Evolutionary conservation across 2,888 invertebrate genomes (phyloP), one percentile per base, ranked within the genome.

Genomic region (Sclerodermus sp.): DNA sequence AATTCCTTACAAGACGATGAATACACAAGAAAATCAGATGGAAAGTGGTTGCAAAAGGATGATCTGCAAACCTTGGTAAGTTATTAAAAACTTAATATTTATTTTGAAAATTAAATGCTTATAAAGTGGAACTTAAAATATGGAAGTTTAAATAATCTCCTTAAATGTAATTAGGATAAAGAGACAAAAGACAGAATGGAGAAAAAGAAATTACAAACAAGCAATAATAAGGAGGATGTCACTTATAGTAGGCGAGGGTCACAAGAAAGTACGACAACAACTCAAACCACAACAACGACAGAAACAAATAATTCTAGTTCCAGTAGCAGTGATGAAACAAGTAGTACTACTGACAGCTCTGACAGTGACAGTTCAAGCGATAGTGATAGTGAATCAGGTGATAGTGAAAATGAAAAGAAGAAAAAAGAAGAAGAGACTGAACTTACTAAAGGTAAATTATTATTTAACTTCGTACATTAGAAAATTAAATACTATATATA

Each of bases 301-400:
- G 75, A 78, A 34, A 79, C 78, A 1, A 79, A 77, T 55, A 77
- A 77, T 53, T 77, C 78, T 4, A 76, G 77, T 54, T 78, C 78
- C 1, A 77, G 74, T 37, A 77, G 76, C 43, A 77, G 79, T 39
- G 80, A 79, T 47, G 79, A 81, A 42, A 79, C 80, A 0, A 84
- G 84, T 30, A 85, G 84, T 60, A 84, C 84, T 8, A 83, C 82
- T 58, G 83, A 82, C 23, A 82, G 83, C 13, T 82, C 83, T 1
- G 81, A 82, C 38, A 77, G 73, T 49, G 78, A 79, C 18, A 79
- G 79, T 50, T 79, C 81, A 3, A 83, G 82, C 51, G 82, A 82
- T 42, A 83, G 83, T 0, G 79, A 79, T 5, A 79, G 76, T 58
- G 80, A 80, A 55, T 80, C 81, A 2, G 82, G 71, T 9, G 84